Conservation (phyloP, 2,888 invertebrate genomes). For the Sipha maydis region DNA sequence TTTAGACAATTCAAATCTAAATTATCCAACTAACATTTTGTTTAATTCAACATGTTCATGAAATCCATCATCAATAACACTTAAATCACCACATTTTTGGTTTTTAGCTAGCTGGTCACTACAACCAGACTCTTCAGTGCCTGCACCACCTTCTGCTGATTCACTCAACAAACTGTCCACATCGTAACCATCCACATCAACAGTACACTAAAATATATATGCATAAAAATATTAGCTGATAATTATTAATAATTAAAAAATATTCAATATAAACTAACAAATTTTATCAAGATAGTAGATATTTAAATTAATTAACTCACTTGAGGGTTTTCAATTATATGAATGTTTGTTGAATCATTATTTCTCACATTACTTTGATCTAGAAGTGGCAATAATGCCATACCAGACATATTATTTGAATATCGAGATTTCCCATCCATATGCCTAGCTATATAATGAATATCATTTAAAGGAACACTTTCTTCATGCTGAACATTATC, state of each 20-base stretch:
- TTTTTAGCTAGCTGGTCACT: constrained; percentile 49
- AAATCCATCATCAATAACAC: constrained; percentile 63
- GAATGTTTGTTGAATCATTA: constrained; percentile 36
- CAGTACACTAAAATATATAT: constrained; percentile 41
- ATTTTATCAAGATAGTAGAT: neutral
- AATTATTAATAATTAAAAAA: too few relatives aligned
- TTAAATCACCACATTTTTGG: constrained; percentile 53
- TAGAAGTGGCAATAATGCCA: constrained; percentile 37
- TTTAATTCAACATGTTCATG: constrained; percentile 62
- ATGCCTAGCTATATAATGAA: constrained; percentile 23
- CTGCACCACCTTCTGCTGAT: constrained; percentile 57
- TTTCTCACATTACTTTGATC: constrained; percentile 47
- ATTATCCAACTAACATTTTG: constrained; percentile 23
- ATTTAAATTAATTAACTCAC: constrained; percentile 24
- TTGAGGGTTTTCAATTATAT: constrained; percentile 56
- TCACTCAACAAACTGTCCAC: constrained; percentile 57
- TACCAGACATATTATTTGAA: constrained; percentile 40
- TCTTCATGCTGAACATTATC: constrained; percentile 39
- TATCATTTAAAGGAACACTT: constrained; percentile 45
- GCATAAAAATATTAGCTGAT: neutral
- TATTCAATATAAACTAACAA: neutral
- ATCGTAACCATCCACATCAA: constrained; percentile 45
- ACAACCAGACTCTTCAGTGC: constrained; percentile 54
- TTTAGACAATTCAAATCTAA: constrained; percentile 2
- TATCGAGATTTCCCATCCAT: constrained; percentile 13